Conservation (phyloP, 2,888 invertebrate genomes). For the Pollenia amentaria region DNA sequence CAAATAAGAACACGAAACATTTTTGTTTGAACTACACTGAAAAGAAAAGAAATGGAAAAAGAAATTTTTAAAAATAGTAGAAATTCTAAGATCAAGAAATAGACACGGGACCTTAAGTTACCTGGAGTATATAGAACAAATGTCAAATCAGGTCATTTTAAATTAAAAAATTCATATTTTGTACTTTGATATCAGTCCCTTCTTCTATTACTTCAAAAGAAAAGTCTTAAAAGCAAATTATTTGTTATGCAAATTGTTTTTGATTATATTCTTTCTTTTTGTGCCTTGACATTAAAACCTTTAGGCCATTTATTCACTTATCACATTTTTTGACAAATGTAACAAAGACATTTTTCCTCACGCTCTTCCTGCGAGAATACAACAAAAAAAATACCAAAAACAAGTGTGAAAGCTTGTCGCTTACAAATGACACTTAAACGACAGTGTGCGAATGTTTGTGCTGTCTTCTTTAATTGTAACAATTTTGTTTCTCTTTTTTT, state of each 20-base stretch:
- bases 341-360: neutral
- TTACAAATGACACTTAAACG: slow-evolving; percentile 13
- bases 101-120: too few relatives aligned
- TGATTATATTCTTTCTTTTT: neutral
- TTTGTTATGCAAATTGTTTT: slow-evolving; percentile 51
- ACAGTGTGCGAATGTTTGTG: slow-evolving; percentile 5
- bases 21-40: too few relatives aligned
- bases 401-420: neutral
- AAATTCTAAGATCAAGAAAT: too few relatives aligned
- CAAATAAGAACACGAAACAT: too few relatives aligned
- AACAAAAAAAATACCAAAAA: too few relatives aligned
- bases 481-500: neutral
- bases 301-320: slow-evolving; percentile 32
- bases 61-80: neutral
- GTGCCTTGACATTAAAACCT: slow-evolving; percentile 19
- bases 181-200: too few relatives aligned
- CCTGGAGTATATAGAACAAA: too few relatives aligned
- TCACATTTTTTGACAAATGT: slow-evolving; percentile 51
- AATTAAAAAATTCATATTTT: too few relatives aligned
- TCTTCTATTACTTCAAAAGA: too few relatives aligned
- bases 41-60: neutral
- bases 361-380: too few relatives aligned
- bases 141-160: too few relatives aligned
- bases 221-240: slow-evolving; percentile 18
- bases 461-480: slow-evolving; percentile 1